These are phyloP conservation scores for Ips nitidus DNA, from an alignment of 1,140 invertebrate species.

Conservation along the genomic window DNA sequence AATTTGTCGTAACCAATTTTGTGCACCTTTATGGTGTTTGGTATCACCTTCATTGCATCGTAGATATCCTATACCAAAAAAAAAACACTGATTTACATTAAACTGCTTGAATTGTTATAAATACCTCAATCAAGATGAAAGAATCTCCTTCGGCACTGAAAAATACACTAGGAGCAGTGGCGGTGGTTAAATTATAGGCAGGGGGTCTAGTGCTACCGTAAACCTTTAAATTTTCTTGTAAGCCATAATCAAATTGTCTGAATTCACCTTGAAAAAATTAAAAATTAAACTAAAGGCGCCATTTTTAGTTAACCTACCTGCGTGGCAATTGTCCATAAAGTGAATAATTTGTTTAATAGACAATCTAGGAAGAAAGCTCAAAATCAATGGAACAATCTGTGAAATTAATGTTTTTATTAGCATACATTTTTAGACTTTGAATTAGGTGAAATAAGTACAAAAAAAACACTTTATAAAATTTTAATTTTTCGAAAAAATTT, in stretches of 20 bases:
- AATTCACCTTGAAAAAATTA: constrained; percentile 11
- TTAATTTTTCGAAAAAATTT: too few relatives aligned
- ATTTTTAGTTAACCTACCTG: neutral
- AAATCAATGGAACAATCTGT: neutral
- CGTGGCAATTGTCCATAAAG: constrained; percentile 14
- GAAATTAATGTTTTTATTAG: neutral
- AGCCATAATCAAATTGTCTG: constrained; percentile 11
- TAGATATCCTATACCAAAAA: constrained; percentile 1
- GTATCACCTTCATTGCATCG: neutral
- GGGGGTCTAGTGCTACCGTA: constrained; percentile 20
- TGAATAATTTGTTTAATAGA: neutral
- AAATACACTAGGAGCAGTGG: neutral
- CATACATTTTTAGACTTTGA: too few relatives aligned
- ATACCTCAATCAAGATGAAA: neutral
- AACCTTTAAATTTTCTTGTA: constrained; percentile 13
- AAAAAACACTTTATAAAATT: too few relatives aligned
- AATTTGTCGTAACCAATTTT: constrained; percentile 5
- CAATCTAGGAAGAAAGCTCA: neutral
- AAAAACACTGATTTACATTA: neutral
- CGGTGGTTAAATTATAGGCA: constrained; percentile 14
- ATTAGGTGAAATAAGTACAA: too few relatives aligned
- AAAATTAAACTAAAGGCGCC: neutral
- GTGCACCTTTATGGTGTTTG: constrained; percentile 7
- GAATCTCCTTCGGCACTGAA: constrained; percentile 1
- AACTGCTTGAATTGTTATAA: neutral